Evolutionary conservation across 1,140 invertebrate genomes (phyloP), one percentile per base, ranked within the genome.

Genomic region (Atopsyche davidsoni): DNA sequence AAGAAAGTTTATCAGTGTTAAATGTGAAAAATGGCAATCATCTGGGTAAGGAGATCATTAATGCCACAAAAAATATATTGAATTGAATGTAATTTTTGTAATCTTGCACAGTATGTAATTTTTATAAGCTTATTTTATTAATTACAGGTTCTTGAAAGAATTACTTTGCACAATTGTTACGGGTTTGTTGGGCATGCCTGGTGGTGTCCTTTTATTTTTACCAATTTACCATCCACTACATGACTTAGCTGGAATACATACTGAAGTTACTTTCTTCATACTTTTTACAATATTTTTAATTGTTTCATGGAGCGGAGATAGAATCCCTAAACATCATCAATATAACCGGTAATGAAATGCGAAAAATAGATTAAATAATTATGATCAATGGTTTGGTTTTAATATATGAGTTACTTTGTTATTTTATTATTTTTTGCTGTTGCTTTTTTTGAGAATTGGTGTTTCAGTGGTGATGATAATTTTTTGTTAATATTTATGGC

Each of bases 141-240:
- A 59, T 65, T 70, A 31, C 59, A 82, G 82, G n/a, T 69, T 72
- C 58, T 60, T 67, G 6, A 67, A 68, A 14, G 84, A 87, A 72
- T 60, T 79, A 35, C 59, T 78, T 2, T 76, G 78, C 31, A 64
- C 78, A 1, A 9, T 80, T 1, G 48, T 82, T 6, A 72, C 84
- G 4, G 72, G 75, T 2, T 34, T 84, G 1, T 64, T 85, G 43
- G 82, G 83, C 4, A 83, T 85, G 73, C 80, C 83, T 0, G 77
- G 81, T 2, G 85, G 85, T 2, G 74, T 86, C 2, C 52, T 87
- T 1, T 64, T 84, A 53, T 88, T 89, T 62, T 60, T 86, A 4
- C 76, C 80, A 0, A 66, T 87, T 28, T 89, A 89, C 62, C 85
- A 89, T 61, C 81, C 83, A 0, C 70, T 88, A 0, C 85, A 88